These are phyloP conservation scores for Irena cyanogastra DNA, from an alignment of 2,113 vertebrate species.

Conservation along the genomic window DNA sequence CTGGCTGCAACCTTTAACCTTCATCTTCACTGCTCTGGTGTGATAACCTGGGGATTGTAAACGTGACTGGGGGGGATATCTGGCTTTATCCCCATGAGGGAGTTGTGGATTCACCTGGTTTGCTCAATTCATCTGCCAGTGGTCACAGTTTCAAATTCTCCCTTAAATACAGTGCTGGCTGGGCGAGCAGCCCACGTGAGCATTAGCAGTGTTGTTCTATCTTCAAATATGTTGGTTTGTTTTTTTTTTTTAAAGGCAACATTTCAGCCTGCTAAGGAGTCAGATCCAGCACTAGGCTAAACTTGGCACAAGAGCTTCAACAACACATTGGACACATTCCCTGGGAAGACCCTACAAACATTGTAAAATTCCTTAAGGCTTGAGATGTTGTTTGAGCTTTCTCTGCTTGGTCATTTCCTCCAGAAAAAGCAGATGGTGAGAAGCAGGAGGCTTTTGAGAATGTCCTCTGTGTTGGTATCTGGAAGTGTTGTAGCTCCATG, in stretches of 20 bases:
- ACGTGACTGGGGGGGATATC: accelerated
- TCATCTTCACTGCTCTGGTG: background rate
- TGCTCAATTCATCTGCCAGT: background rate
- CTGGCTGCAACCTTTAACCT: background rate
- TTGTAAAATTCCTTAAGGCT: background rate
- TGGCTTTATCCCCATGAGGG: background rate
- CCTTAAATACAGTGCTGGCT: background rate
- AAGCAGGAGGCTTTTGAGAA: background rate
- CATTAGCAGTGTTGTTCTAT: background rate
- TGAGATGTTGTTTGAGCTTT: background rate
- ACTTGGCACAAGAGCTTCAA: background rate
- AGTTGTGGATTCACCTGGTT: background rate
- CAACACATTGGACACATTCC: accelerated
- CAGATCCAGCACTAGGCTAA: background rate
- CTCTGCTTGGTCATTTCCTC: background rate
- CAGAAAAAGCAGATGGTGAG: background rate
- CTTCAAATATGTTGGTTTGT: background rate
- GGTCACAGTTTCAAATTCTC: background rate
- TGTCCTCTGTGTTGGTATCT: no score
- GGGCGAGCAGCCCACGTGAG: background rate
- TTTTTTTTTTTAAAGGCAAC: background rate
- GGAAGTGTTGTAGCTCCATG: background rate
- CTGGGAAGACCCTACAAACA: background rate
- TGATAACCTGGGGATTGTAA: background rate
- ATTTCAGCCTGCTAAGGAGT: background rate